Conservation (phyloP, 2,797 vertebrate genomes). For the Graptemys geographica region DNA sequence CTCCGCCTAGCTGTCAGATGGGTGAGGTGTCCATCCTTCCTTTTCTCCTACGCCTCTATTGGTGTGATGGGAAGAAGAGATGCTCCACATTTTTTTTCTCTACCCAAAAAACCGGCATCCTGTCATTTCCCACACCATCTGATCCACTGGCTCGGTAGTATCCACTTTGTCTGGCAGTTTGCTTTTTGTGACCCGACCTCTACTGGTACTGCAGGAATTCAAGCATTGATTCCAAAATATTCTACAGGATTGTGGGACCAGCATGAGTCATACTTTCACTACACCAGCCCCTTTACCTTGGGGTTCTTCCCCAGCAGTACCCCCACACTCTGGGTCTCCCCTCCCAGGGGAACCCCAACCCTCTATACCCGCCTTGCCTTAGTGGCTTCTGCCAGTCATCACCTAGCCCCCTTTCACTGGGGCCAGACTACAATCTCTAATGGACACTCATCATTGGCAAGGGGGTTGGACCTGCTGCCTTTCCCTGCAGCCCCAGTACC, state of each 20-base stretch:
- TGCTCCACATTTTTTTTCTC: background rate
- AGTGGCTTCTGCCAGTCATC: too few relatives aligned
- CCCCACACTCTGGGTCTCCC: too few relatives aligned
- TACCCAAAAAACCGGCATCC: background rate
- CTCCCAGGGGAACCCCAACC: too few relatives aligned
- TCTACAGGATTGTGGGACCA: background rate
- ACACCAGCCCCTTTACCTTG: background rate
- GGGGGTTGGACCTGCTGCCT: too few relatives aligned
- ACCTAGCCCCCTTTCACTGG: too few relatives aligned
- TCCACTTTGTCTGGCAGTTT: background rate
- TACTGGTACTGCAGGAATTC: background rate
- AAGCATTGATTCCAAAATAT: background rate
- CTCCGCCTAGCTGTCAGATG: constrained; percentile 5
- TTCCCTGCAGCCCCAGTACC: too few relatives aligned
- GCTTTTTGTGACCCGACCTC: background rate
- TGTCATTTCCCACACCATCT: background rate
- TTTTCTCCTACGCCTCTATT: background rate
- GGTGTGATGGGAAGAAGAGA: background rate
- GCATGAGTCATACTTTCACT: background rate
- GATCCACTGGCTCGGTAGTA: background rate
- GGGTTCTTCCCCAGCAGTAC: too few relatives aligned
- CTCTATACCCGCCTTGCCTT: too few relatives aligned
- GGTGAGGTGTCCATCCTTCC: background rate
- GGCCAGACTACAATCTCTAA: too few relatives aligned
- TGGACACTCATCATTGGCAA: too few relatives aligned